Conservation (phyloP, 2,113 vertebrate species). For the Phasianus colchicus region DNA sequence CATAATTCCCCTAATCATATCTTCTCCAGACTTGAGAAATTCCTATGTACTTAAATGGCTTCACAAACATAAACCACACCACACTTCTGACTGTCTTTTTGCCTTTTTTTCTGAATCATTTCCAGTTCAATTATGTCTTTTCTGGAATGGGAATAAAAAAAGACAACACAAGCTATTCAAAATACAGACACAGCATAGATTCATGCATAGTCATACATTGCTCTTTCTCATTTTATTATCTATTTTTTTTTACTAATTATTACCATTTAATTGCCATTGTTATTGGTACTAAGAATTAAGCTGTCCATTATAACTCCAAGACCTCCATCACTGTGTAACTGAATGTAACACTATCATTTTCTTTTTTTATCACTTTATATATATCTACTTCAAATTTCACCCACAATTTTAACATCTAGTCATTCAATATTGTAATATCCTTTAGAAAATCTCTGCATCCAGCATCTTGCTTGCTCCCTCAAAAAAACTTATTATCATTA, state of each 20-base stretch:
- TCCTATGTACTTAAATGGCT: not conserved
- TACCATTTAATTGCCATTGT: conserved; percentile 7
- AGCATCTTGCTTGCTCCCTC: not conserved
- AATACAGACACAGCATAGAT: not conserved
- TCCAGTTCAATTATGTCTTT: not conserved
- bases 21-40: not conserved
- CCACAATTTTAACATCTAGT: not conserved
- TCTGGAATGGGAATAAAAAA: not conserved
- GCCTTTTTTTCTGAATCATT: not conserved
- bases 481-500: not conserved
- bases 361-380: not conserved
- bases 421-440: not conserved
- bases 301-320: not conserved
- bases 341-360: not conserved
- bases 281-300: not conserved
- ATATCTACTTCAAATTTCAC: conserved; percentile 1
- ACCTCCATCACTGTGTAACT: not conserved
- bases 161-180: not conserved
- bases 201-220: not conserved
- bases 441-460: not conserved
- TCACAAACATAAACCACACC: not conserved
- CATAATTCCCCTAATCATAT: not conserved
- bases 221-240: not conserved
- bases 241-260: not conserved
- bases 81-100: not conserved